Base-by-base conservation (phyloP, 2,888 invertebrate species). In the Plebejus melissa region DNA sequence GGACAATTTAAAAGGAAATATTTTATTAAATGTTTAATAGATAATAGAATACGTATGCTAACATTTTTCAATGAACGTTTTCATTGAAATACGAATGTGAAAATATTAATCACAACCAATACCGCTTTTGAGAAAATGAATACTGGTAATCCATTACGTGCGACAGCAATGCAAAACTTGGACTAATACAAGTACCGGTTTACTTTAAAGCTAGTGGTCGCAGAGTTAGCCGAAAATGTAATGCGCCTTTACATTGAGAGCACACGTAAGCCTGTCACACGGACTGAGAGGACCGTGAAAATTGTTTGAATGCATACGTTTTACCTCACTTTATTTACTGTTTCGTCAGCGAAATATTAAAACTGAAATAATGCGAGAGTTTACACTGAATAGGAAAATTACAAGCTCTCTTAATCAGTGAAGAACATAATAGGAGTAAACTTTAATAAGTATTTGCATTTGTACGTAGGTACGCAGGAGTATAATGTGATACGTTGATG, bases 221-320 rank as follows among this genome's bases (percentile, higher is more conserved):
- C 50, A 16, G 50, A 16, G 9, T 75, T 69, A 9, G 16, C 41
- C 32, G 16, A n/a, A 50, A 65, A 75, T 50, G 65, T 75, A 75
- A 50, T 32, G 75, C 36, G 57, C 38, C 69, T 50, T 75, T 69
- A 54, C 57, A 57, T 70, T 50, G 71, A 71, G 46, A 50, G 41
- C n/a, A 71, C n/a, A 71, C 70, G 41, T 46, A 28, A 71, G 22
- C 41, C 46, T 50, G 41, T 50, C 46, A 50, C 71, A 71, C 46
- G 13, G 22, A 71, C 41, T 50, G 71, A 71, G 28, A 71, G 50
- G 28, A 71, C 50, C 71, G 46, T 50, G 70, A 71, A 71, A 71
- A 71, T 50, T 71, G 71, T 71, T 71, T 71, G 71, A 46, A 46
- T 71, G 41, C 71, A 71, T 46, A 46, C 71, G 11, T 71, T 71